A percentile compares a stretch with the other conserved stretches of the same genome.
These are phyloP conservation scores for Tympanoctomys barrerae DNA, from an alignment of 2,797 vertebrate species.

Conservation along the genomic window DNA sequence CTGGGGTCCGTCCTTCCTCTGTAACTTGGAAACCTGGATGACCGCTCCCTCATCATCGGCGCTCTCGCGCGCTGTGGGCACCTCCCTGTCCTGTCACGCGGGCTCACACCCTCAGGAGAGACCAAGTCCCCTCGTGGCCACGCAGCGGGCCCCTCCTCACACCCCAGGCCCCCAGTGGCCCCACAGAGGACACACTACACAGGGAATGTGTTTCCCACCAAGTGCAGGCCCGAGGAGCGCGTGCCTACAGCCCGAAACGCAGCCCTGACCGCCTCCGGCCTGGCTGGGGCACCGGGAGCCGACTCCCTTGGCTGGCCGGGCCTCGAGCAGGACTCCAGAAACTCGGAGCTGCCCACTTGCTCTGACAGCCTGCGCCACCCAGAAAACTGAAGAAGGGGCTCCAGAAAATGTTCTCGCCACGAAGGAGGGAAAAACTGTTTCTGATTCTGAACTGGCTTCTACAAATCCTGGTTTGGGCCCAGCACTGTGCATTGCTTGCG, in stretches of 20 bases:
- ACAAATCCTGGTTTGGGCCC: not conserved
- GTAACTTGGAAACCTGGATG: not conserved
- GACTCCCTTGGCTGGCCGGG: not conserved
- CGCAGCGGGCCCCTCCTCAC: not conserved
- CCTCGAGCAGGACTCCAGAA: not conserved
- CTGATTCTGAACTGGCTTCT: not conserved
- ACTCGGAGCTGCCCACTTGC: not conserved
- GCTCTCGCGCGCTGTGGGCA: not conserved
- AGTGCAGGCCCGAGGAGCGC: constrained; percentile 25
- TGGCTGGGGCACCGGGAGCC: not conserved
- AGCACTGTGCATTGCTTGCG: rapidly evolving
- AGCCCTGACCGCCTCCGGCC: not conserved
- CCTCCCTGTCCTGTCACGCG: not conserved
- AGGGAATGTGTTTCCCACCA: constrained; percentile 71
- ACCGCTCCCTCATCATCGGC: not conserved
- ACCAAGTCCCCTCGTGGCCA: too few species aligned
- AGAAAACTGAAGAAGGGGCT: not conserved
- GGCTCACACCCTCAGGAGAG: not conserved
- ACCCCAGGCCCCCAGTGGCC: not conserved
- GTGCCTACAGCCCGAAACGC: not conserved
- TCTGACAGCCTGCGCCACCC: rapidly evolving
- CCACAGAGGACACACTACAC: constrained; percentile 45
- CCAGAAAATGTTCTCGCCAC: not conserved
- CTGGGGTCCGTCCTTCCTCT: not conserved
- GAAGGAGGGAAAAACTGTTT: not conserved